A percentile compares a stretch with the other conserved stretches of the same genome.
These are phyloP conservation scores for Clavelina lepadiformis DNA, from an alignment of 23 tunicate genomes.

Conservation along the genomic window DNA sequence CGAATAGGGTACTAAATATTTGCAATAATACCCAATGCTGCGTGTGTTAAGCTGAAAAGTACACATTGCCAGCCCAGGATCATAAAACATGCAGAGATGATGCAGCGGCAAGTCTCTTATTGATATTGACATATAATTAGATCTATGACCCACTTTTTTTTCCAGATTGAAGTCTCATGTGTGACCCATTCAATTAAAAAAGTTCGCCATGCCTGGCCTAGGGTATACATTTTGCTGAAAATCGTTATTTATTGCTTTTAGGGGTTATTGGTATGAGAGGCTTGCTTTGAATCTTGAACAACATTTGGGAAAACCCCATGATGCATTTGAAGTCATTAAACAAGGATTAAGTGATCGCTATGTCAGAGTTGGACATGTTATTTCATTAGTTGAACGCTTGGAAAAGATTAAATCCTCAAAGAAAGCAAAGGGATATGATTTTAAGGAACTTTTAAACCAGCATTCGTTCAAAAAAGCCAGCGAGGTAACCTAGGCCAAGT, in stretches of 20 bases:
- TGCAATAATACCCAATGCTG: too few relatives aligned
- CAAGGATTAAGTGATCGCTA: conserved; percentile 17
- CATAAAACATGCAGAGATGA: too few relatives aligned
- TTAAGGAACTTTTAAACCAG: background rate
- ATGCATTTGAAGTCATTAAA: conserved; percentile 30
- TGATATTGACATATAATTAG: too few relatives aligned
- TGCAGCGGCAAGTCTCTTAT: too few relatives aligned
- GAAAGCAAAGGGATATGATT: conserved; percentile 13
- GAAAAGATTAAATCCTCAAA: conserved; percentile 5
- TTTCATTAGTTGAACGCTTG: conserved; percentile 42
- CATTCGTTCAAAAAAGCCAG: conserved; percentile 10
- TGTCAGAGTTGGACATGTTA: conserved; percentile 65
- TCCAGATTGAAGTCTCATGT: background rate
- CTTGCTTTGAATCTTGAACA: conserved; percentile 65
- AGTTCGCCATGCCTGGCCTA: too few relatives aligned
- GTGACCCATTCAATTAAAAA: background rate
- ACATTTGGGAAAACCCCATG: conserved; percentile 51
- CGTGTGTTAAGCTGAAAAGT: too few relatives aligned
- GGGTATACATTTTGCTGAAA: too few relatives aligned
- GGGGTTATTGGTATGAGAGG: conserved; percentile 84
- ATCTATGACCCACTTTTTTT: too few relatives aligned
- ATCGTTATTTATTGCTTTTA: too few relatives aligned
- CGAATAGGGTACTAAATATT: too few relatives aligned
- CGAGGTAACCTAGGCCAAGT: conserved; percentile 3
- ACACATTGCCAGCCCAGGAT: too few relatives aligned